Evolutionary conservation across 1,140 invertebrate genomes (phyloP), one percentile per base, ranked within the genome.

Genomic region (Brachionus manjavacas): DNA sequence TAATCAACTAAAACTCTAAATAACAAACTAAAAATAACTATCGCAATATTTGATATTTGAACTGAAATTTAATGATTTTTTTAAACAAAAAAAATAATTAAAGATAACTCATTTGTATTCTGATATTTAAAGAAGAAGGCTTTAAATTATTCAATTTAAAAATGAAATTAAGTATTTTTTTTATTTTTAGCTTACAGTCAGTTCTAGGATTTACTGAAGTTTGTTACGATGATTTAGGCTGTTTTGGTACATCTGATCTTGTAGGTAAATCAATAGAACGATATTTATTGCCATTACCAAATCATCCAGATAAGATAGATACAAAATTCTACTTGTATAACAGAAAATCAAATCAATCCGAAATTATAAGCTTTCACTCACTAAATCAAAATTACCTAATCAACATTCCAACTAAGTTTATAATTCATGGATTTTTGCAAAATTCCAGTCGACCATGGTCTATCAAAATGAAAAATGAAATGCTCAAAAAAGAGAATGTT

Each of bases 391-490:
- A 11, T 2, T 64, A 16, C 16, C 94, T 94, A 87, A 92, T 93
- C 6, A 91, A 92, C 70, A 92, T 92, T 86, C 92, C 92, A 85
- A 94, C 93, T 6, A 91, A 90, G 84, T 87, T 95, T 88, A 94
- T 95, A 78, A 94, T 94, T 85, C 95, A 96, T 87, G 95, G 95
- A 68, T 96, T 95, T 88, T 94, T 95, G 85, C 94, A 96, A 28
- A 85, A 49, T 66, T 79, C 83, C 4, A 84, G 79, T 6, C 23
- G n/a, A 23, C 20, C 16, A 49, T 87, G 87, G 87, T 43, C 86
- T 1, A 83, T 85, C 60, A 14, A 80, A 4, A 87, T 87, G 86
- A 87, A 87, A 84, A 86, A 87, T 60, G 86, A 85, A 43, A 83
- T 87, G 16, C 41, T 76, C 9, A 76, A 49, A 46, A 25, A 46